Base-by-base conservation (phyloP, 1,140 invertebrate genomes). In the Acromyrmex heyeri region DNA sequence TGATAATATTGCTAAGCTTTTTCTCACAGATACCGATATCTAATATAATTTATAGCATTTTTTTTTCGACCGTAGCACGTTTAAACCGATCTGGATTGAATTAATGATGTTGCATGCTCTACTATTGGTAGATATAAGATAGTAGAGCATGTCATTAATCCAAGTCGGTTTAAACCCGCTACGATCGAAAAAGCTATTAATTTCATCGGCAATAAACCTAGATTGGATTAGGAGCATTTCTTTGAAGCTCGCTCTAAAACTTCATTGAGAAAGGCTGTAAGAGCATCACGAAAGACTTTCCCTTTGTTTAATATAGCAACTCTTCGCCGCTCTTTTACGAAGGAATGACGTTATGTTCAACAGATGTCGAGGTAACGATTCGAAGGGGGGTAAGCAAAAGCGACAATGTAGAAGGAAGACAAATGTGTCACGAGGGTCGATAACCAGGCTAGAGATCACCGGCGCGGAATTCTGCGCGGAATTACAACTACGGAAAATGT, bases 321-420 rank as follows among this genome's bases (percentile, higher is more conserved):
- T 38, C 16, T 8, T 55, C 30, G 77, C 4, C 64, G 55, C 27
- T 72, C 65, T 67, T 21, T 73, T 81, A 18, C 30, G 38, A 24
- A 67, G 77, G n/a, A 78, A 87, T 14, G 87, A 34, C 18, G 59
- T 87, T 91, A 87, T 90, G 89, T 87, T 91, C 87, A 90, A 91
- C 90, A 90, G 90, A 91, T 91, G 90, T 91, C 24, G 65, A 34
- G 27, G 55, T 59, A 34, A 88, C 62, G 61, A 65, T 64, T 21
- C 21, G 53, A 64, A 53, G 38, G 53, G 81, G 12, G 81, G 12
- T 55, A 62, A 12, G 64, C 70, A 53, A 61, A 16, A 85, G 62
- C 48, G 67, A 69, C 64, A 61, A 83, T 53, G 24, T 48, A 59
- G 38, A 61, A 48, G 61, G 48, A 72, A 86, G 65, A 83, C 64